Evolutionary conservation across 2,113 vertebrate genomes (phyloP), one percentile per base, ranked within the genome.

Genomic region (Panthera leo): DNA sequence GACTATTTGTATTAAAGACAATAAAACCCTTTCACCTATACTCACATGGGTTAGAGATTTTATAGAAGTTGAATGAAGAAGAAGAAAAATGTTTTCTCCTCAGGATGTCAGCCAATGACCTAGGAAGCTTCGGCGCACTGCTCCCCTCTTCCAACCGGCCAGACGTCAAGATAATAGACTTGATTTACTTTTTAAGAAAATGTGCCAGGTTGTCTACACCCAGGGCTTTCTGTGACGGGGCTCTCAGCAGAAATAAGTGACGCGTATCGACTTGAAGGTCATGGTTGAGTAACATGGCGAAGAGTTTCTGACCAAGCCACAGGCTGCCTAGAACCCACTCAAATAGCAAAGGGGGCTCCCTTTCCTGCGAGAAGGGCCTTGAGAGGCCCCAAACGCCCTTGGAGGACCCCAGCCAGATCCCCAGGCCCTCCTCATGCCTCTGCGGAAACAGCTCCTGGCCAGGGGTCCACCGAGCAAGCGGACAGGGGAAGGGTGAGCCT

Each of bases 191-290:
- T 86, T 86, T 42, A 76, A 85, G 67, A 65, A 36, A 76, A 68
- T 36, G n/a, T 55, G 80, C 39, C 48, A 39, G 71, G 79, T 71
- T 11, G 23, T 61, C 51, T 53, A 42, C 16, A 48, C 27, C 5
- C 58, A 55, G 45, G 42, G 36, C 31, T 51, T 75, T 67, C 58
- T 45, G 70, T 29, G 36, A 67, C 29, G 48, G 61, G 8, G 36
- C 29, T 86, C 67, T 85, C 58, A 67, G 89, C 85, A 93, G 71
- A 45, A 92, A 71, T 18, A 96, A 92, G 67, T 27, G 36, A 51
- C 58, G 55, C 45, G 58, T 14, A 31, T 3, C 16, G 76, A 63
- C 42, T 8, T 73, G 31, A 86, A 71, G 42, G 51, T 85, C 63
- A 67, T 15, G 53, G 53, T 6, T 39, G 51, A 79, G 39, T 88